Percentiles rank a stretch among this genome's conserved stretches.
These are phyloP conservation scores for Aphaenogaster floridana DNA, from an alignment of 1,140 invertebrate genomes.

Conservation along the genomic window DNA sequence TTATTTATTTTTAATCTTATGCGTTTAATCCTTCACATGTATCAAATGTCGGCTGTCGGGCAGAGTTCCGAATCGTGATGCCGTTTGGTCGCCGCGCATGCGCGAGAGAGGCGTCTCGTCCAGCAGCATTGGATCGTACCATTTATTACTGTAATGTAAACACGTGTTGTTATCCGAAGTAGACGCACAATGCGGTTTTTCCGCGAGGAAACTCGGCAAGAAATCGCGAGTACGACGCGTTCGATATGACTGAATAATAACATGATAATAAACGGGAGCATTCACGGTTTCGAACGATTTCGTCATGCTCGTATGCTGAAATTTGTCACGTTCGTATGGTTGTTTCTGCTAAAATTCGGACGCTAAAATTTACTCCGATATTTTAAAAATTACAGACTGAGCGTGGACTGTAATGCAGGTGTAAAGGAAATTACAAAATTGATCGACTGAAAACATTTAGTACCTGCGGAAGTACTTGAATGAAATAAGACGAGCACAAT, in stretches of 20 bases:
- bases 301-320: background rate
- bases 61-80: background rate
- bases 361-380: background rate
- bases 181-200: conserved; percentile 32
- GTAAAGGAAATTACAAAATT: background rate
- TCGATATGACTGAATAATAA: background rate
- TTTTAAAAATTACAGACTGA: background rate
- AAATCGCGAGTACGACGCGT: background rate
- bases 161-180: conserved; percentile 64
- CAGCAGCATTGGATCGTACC: conserved; percentile 56
- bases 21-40: background rate
- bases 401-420: too few relatives aligned
- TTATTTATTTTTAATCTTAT: background rate
- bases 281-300: background rate
- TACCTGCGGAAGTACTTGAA: background rate
- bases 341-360: background rate
- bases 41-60: background rate
- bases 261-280: background rate
- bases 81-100: background rate
- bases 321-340: background rate
- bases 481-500: conserved; percentile 17
- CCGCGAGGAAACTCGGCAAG: conserved; percentile 18
- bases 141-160: conserved; percentile 66
- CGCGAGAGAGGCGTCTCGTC: conserved; percentile 6
- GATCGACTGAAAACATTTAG: background rate